Evolutionary conservation across 2,113 vertebrate genomes (phyloP).

Genomic region (Pelecanoides urinatrix): DNA sequence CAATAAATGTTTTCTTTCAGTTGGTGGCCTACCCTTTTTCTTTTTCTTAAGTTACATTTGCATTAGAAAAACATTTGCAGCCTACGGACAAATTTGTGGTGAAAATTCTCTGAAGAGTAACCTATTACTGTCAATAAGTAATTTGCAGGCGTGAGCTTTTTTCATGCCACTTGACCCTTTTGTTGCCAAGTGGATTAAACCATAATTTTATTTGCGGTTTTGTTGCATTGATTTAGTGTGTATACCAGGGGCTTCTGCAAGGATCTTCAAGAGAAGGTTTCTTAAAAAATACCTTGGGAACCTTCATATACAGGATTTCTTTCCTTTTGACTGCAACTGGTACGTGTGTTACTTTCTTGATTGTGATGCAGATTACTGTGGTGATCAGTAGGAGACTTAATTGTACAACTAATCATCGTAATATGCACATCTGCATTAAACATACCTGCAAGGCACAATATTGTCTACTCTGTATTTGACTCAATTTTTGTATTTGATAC

Average conservation of each 20-base stretch:
- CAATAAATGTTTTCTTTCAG: constrained; percentile 83
- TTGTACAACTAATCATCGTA: neutral
- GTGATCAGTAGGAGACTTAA: neutral
- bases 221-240: neutral
- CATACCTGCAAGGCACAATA: neutral
- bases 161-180: neutral
- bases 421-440: neutral
- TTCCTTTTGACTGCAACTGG: neutral
- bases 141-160: neutral
- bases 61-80: neutral
- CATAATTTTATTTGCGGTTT: neutral
- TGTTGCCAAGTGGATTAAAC: neutral
- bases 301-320: neutral
- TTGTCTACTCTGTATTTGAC: neutral
- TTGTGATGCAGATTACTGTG: neutral
- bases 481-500: neutral
- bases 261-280: neutral
- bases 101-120: neutral
- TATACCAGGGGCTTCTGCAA: neutral
- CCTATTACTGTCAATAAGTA: neutral
- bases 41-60: neutral
- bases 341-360: neutral
- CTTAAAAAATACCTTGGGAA: neutral
- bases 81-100: neutral
- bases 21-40: constrained; percentile 52